Base-by-base conservation (phyloP, 2,113 vertebrate species). In the Microtus richardsoni region DNA sequence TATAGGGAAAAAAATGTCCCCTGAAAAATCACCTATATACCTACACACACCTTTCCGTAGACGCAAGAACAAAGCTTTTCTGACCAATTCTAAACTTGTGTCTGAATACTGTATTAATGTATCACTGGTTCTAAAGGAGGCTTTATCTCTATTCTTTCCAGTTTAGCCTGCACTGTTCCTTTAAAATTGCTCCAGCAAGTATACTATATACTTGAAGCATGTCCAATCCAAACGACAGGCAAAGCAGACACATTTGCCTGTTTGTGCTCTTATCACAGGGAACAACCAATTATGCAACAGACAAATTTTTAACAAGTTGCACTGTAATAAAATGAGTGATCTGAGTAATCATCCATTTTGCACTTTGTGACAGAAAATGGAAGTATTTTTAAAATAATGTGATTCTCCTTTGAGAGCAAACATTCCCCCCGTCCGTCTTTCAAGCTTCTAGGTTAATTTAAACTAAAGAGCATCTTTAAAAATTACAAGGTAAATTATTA, bases 171-270 rank as follows among this genome's bases (percentile, higher is more conserved):
- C 2, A 68, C 26, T 79, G 47, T 49, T 87, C 22, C 83, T 70
- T 92, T 88, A 80, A 92, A 97, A 70, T 33, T 80, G 41, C 44
- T 92, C 64, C 54, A 93, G 6, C 30, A 95, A 79, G 12, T 75
- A 54, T 5, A 88, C 13, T 47, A 62, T 64, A 74, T 44, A 64
- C 39, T 21, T 77, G 13, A 54, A 86, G 64, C 60, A 52, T 0
- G 5, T 28, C 71, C 66, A 77, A 44, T 21, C 26, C 54, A 64
- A 85, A 71, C 16, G 41, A 24, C 89, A 85, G 44, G 74, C 52
- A 91, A 79, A 86, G 64, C 58, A 79, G 64, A 70, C 71, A 88
- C 33, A 85, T 44, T 58, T 80, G 62, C 64, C 84, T 54, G 22
- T 28, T 89, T 30, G 30, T 13, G 39, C 21, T 94, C 54, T 88